Base-by-base conservation (phyloP, 2,888 invertebrate species). In the Drosophila mulleri region DNA sequence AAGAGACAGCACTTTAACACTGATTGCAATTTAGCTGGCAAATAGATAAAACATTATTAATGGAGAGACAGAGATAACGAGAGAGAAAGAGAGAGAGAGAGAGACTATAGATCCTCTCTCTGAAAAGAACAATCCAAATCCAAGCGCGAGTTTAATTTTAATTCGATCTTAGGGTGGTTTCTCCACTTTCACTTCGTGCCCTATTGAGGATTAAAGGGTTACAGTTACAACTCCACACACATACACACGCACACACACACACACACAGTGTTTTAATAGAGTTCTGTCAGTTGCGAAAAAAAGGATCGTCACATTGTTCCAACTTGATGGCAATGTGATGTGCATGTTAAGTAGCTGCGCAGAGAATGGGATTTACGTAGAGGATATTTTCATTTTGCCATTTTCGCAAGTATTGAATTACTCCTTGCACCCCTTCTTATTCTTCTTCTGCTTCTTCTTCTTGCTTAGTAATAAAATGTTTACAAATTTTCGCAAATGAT, bases 401-500 rank as follows among this genome's bases (percentile, higher is more conserved):
- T 32, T 50, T 48, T 32, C 12, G 29, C 32, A 18, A 4, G 35
- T 3, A 35, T 50, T 50, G 50, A 9, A 35, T 50, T 50, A 50
- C 47, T 45, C 44, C 9, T 29, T 39, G 12, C 39, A 2, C 4
- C 3, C 26, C 47, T 26, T 47, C 7, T 2, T 7, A 26, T 26
- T 26, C 5, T 26, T 26, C 26, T 9, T 3, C 39, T 7, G 7
- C 5, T 26, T 50, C 16, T 18, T 32, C 37, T 23, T 18, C 8
- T 29, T 41, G 37, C n/a, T 12, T 3, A 3, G 54, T 62, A 88
- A 87, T 83, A 85, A 85, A 88, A 81, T 88, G 84, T 87, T 87
- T 84, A 88, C 89, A 87, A 87, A 87, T 87, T 88, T 82, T 58
- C 52, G 81, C 80, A 87, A 88, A 88, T 83, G 67, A 79, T 83